phyloP scores from a whole-genome alignment of 2,797 vertebrate genomes.

The Acipenser transmontanus region DNA sequence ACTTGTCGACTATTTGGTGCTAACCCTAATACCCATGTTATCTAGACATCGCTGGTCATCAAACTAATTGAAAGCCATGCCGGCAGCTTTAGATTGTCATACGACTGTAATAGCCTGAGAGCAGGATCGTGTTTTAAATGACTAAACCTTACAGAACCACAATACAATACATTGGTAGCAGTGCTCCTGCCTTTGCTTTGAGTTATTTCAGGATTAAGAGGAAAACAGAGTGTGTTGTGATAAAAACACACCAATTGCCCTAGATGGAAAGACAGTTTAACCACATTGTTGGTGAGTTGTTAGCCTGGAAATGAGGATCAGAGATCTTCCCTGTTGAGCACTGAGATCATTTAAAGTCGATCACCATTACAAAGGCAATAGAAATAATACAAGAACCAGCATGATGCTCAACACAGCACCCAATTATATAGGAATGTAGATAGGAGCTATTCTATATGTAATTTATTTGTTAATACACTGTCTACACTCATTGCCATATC shows the following conservation, averaged over 20 bases:
- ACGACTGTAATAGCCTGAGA: neutral
- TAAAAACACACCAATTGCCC: slow-evolving; percentile 11
- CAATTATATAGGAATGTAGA: neutral
- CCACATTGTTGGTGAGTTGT: neutral
- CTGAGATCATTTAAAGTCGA: slow-evolving; percentile 10
- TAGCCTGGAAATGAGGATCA: neutral
- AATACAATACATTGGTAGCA: neutral
- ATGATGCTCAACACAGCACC: neutral
- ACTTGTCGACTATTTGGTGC: no score
- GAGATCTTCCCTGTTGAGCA: neutral
- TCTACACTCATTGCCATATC: no score
- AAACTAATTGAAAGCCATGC: no score
- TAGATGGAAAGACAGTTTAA: slow-evolving; percentile 2
- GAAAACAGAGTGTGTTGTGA: neutral
- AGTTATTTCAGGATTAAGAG: slow-evolving; percentile 2
- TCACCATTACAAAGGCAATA: neutral
- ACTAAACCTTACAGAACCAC: neutral
- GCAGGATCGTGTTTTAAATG: no score
- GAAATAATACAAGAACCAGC: neutral
- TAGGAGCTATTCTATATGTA: no score
- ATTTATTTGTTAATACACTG: no score
- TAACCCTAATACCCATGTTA: no score
- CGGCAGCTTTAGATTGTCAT: neutral
- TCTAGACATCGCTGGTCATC: no score
- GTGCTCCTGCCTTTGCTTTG: neutral